Base-by-base conservation (phyloP, 2,113 vertebrate species). In the Tragelaphus scriptus region DNA sequence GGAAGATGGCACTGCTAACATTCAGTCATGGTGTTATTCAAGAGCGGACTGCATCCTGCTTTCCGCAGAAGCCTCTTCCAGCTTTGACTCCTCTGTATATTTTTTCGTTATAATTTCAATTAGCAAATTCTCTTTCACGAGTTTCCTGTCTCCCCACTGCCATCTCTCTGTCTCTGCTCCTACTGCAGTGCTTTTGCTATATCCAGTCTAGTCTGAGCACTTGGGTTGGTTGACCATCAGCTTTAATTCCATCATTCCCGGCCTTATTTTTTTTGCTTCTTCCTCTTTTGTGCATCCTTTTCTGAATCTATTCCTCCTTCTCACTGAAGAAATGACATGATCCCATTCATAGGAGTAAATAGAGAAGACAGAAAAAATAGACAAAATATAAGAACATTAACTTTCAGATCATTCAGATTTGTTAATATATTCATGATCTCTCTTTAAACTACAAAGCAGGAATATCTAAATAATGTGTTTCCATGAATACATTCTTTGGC, bases 381-480 rank as follows among this genome's bases (percentile, higher is more conserved):
- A 88, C 26, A 63, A 85, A 93, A 90, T 77, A 55, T 17, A 81
- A 89, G 15, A 79, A 81, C 12, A 51, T 40, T 82, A 81, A 58
- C 32, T 90, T 95, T 90, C 47, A 94, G 91, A 93, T 86, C 77
- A 94, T 51, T 94, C 44, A 92, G 25, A 95, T 81, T 25, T 93
- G 51, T 30, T 65, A 53, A 75, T 56, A 94, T 47, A 89, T 21
- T 93, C 13, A 98, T 93, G 68, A 68, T 49, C 8, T 49, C 80
- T 63, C 58, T 81, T 88, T 65, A 92, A 79, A n/a, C 28, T 82
- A 53, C 32, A 97, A 77, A 91, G 55, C 47, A 88, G 86, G 7
- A 75, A 53, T 28, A 85, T 13, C 47, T 80, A 93, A 95, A 87
- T 53, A 85, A 81, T 21, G 17, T 80, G 5, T 96, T 97, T 92